phyloP scores from a whole-genome alignment of 1,140 invertebrate species.

The Papilio glaucus region DNA sequence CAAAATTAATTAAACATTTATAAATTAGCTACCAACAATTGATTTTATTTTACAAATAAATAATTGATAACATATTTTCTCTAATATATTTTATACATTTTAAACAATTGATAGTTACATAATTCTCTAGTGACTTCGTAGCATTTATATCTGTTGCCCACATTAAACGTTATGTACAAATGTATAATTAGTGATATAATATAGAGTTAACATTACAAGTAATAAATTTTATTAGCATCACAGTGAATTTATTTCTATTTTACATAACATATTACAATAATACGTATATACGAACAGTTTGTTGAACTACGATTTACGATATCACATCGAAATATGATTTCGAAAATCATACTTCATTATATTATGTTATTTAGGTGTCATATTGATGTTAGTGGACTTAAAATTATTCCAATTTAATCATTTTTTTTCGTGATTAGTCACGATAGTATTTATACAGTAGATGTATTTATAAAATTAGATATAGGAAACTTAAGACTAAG shows the following conservation, averaged over 20 bases:
- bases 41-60: neutral
- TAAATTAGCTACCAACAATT: constrained; percentile 7
- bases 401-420: neutral
- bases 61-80: constrained; percentile 25
- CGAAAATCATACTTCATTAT: constrained; percentile 11
- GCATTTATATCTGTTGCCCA: constrained; percentile 39
- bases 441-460: neutral
- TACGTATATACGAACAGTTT: constrained; percentile 22
- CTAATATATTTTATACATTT: constrained; percentile 31
- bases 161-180: constrained; percentile 53
- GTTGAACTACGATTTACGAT: neutral
- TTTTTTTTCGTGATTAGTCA: neutral
- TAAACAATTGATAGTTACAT: constrained; percentile 30
- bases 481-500: constrained; percentile 15
- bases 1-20: constrained; percentile 25
- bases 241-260: constrained; percentile 72
- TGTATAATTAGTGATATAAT: constrained; percentile 41
- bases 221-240: constrained; percentile 76
- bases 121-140: constrained; percentile 29
- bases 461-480: constrained; percentile 13
- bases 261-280: constrained; percentile 47
- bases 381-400: neutral
- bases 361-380: neutral
- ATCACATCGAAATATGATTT: constrained; percentile 5
- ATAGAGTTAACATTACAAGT: constrained; percentile 59